Conservation (phyloP, 2,888 invertebrate species). For the Nebria salina region DNA sequence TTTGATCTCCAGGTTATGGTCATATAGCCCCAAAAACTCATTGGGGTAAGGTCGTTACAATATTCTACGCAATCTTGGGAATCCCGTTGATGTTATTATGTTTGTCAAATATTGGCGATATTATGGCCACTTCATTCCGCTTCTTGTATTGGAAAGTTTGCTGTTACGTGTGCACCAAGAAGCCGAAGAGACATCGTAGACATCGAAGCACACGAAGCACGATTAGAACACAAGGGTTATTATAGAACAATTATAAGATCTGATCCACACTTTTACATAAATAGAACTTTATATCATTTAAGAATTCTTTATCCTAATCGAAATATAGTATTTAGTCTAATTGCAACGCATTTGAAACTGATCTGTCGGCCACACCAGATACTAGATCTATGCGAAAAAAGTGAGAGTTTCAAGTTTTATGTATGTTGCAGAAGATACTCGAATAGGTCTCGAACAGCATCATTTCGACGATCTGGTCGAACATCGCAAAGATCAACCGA, state of each 20-base stretch:
- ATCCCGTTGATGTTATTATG: conserved; percentile 96
- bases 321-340: too few species aligned
- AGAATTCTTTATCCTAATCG: too few species aligned
- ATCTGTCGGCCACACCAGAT: too few species aligned
- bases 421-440: conserved; percentile 48
- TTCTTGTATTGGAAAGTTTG: conserved; percentile 94
- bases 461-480: conserved; percentile 68
- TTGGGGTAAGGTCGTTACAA: conserved; percentile 93
- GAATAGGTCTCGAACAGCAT: conserved; percentile 63
- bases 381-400: too few species aligned
- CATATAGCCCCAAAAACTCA: conserved; percentile 95
- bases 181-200: conserved; percentile 70
- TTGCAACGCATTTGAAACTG: too few species aligned
- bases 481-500: conserved; percentile 72
- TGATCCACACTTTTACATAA: too few species aligned
- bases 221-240: conserved; percentile 55
- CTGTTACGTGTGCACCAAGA: conserved; percentile 88
- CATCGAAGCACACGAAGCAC: conserved; percentile 57
- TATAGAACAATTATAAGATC: not conserved
- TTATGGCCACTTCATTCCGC: conserved; percentile 93
- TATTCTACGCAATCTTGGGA: conserved; percentile 94
- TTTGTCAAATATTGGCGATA: conserved; percentile 92
- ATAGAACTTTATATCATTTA: too few species aligned
- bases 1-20: conserved; percentile 79
- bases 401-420: too few species aligned